Evolutionary conservation across 2,797 vertebrate species (phyloP), one percentile per base, ranked within the genome.

Genomic region (Lindbergichthys nudifrons): DNA sequence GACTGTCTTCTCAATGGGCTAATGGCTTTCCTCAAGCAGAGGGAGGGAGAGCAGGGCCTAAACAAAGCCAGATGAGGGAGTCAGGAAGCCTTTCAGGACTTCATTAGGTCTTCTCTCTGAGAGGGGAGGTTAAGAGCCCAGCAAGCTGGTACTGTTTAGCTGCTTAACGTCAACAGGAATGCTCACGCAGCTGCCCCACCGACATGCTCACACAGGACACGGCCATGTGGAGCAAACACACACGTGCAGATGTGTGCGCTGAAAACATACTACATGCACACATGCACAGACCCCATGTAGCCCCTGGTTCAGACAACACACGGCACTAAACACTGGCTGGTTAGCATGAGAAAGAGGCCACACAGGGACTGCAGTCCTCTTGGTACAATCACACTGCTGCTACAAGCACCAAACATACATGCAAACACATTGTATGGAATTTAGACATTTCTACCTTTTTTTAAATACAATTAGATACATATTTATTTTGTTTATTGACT

Each of bases 41-140:
- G 81, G 73, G 82, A 90, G 89, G 82, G 85, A 74, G 85, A 88
- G 79, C 42, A 14, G 77, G 82, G 76, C 84, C 91, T 95, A 94
- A 95, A 94, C 92, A 95, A 94, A 94, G 91, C 95, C 95, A 95
- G 94, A 93, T 94, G 94, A 95, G 89, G 67, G 89, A 93, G 90
- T 93, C 93, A 95, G 95, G 94, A 95, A 95, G 93, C 93, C 91
- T 95, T 95, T 94, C 94, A 95, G 94, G 95, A 95, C 94, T 95
- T 95, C 93, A 95, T 95, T 95, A 95, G 93, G 83, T 87, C 88
- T 83, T 82, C 81, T 87, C 91, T 92, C 87, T 77, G 78, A 85
- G 88, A 91, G 90, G 90, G 92, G 89, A 94, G 93, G 93, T 92
- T 94, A 94, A 93, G 91, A 92, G 86, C 91, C 92, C 87, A 56